Evolutionary conservation across 2,113 vertebrate species (phyloP).

Genomic region (Dinomys branickii): DNA sequence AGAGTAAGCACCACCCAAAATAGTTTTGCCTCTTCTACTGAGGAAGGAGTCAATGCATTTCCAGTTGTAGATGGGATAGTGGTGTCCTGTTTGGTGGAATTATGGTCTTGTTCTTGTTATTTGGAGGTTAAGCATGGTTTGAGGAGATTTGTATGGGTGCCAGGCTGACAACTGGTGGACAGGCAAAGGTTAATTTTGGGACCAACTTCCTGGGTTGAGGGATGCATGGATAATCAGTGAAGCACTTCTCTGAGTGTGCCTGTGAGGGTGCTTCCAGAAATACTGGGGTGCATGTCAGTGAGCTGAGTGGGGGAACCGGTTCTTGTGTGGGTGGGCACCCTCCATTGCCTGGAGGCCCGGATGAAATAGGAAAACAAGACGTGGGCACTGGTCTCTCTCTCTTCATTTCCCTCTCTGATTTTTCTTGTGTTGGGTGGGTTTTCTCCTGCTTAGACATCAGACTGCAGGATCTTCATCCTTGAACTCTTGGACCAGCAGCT

Average conservation of each 20-base stretch:
- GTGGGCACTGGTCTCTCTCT: not conserved
- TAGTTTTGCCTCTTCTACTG: not conserved
- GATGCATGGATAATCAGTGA: not conserved
- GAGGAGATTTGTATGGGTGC: not conserved
- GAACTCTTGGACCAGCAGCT: not conserved
- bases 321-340: not conserved
- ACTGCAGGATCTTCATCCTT: not conserved
- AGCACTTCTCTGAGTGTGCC: too few species aligned
- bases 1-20: not conserved
- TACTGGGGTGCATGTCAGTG: not conserved
- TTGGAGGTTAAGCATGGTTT: not conserved
- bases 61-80: too few species aligned
- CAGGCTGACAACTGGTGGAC: not conserved
- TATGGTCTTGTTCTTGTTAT: not conserved
- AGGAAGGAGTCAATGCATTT: not conserved
- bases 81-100: not conserved
- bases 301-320: not conserved
- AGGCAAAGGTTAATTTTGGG: not conserved
- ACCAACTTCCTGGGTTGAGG: not conserved
- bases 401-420: not conserved
- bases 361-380: not conserved
- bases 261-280: not conserved
- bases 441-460: not conserved
- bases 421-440: too few species aligned
- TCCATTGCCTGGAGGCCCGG: not conserved